Percentiles rank a stretch among this genome's conserved stretches.
Conservation (phyloP, 1,140 invertebrate genomes). For the Aphelinus atriplicis region DNA sequence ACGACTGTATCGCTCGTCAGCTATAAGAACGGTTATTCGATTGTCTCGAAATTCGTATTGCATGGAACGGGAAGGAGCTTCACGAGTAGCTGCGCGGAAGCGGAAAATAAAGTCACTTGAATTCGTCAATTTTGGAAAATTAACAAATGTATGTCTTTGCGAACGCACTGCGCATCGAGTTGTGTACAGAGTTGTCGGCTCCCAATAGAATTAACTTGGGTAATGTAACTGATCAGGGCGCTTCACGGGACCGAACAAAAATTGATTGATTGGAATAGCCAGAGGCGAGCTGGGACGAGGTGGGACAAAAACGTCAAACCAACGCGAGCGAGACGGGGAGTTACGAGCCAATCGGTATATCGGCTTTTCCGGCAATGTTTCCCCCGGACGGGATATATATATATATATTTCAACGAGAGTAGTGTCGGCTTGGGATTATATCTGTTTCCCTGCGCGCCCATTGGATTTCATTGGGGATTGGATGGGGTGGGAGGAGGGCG, state of each 20-base stretch:
- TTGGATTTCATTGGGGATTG: conserved; percentile 27
- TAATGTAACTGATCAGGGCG: not conserved
- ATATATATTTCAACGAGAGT: conserved; percentile 28
- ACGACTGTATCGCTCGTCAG: too few species aligned
- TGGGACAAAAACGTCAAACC: not conserved
- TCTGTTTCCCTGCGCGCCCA: conserved; percentile 20
- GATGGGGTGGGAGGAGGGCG: conserved; percentile 13
- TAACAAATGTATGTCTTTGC: too few species aligned
- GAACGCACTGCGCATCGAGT: too few species aligned
- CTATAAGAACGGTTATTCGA: too few species aligned
- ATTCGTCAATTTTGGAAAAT: too few species aligned
- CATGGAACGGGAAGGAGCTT: too few species aligned
- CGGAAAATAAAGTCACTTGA: too few species aligned
- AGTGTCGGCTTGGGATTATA: conserved; percentile 30
- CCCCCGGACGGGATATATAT: not conserved
- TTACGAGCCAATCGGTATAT: conserved; percentile 9
- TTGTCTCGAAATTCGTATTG: too few species aligned
- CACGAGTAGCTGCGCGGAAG: too few species aligned
- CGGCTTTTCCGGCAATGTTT: conserved; percentile 6
- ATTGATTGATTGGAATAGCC: conserved; percentile 4
- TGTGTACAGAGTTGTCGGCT: not conserved
- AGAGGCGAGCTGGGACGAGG: not conserved
- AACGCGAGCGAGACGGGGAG: too few species aligned
- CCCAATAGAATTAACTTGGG: not conserved
- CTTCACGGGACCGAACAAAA: not conserved